Conservation (phyloP, 2,797 vertebrate genomes). For the Lacerta agilis region DNA sequence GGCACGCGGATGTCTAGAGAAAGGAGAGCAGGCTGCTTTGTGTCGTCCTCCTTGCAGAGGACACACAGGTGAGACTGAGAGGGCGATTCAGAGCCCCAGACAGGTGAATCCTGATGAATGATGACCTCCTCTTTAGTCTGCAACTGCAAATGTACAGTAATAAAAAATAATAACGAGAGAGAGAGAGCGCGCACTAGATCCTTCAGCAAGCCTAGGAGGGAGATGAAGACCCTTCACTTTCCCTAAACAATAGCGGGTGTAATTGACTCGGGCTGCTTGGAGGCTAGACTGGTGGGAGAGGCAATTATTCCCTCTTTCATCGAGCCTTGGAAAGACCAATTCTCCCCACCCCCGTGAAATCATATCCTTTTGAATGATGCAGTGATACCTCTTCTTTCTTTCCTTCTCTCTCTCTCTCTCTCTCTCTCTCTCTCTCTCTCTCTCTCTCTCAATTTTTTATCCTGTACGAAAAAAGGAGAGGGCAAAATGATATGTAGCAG, state of each 20-base stretch:
- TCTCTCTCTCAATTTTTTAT: too few relatives aligned
- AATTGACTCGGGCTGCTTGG: constrained; percentile 54
- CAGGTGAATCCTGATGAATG: background rate
- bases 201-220: constrained; percentile 34
- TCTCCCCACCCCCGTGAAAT: constrained; percentile 58
- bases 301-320: constrained; percentile 70
- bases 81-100: background rate
- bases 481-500: constrained; percentile 28
- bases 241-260: constrained; percentile 55
- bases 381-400: constrained; percentile 47
- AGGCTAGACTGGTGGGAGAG: constrained; percentile 55
- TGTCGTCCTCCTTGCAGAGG: background rate
- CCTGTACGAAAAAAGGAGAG: background rate
- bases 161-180: background rate
- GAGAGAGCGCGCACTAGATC: constrained; percentile 18
- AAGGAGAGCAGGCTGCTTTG: constrained; percentile 30
- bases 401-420: background rate
- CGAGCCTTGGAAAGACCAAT: constrained; percentile 68
- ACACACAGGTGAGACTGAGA: constrained; percentile 20
- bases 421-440: too few relatives aligned
- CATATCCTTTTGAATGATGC: constrained; percentile 51
- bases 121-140: constrained; percentile 11
- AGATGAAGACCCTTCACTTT: constrained; percentile 61
- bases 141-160: constrained; percentile 11
- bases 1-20: background rate